A percentile compares a stretch with the other conserved stretches of the same genome.
phyloP scores from a whole-genome alignment of 2,888 invertebrate species.

The Orthonychiurus folsomi region DNA sequence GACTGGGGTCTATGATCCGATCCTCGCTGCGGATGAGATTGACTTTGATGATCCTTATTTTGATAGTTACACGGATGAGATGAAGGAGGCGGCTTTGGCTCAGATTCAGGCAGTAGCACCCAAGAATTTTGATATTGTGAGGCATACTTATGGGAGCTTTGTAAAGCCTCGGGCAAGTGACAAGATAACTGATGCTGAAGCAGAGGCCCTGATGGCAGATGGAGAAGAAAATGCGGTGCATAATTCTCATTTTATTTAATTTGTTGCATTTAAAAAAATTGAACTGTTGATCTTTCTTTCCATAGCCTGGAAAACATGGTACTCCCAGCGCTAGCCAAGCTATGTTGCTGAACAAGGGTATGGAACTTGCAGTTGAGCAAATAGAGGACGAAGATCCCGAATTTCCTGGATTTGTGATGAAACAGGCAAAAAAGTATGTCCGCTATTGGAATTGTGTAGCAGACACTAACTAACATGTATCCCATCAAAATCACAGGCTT shows the following conservation, averaged over 20 bases:
- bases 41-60: background rate
- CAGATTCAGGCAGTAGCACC: slow-evolving; percentile 15
- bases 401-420: slow-evolving; percentile 18
- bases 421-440: slow-evolving; percentile 13
- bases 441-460: background rate
- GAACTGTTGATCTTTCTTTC: too few species aligned
- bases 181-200: background rate
- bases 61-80: background rate
- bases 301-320: too few species aligned
- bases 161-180: background rate
- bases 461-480: background rate
- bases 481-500: slow-evolving; percentile 11
- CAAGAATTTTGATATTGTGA: slow-evolving; percentile 18
- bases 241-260: too few species aligned
- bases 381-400: slow-evolving; percentile 19
- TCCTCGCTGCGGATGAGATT: slow-evolving; percentile 7
- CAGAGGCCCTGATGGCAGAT: background rate
- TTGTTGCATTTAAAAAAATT: too few species aligned
- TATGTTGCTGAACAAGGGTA: background rate
- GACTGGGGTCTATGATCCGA: slow-evolving; percentile 2
- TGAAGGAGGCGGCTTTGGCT: slow-evolving; percentile 2
- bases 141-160: slow-evolving; percentile 18
- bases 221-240: background rate
- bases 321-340: too few species aligned
- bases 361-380: background rate